A percentile compares a stretch with the other conserved stretches of the same genome.
phyloP scores from a whole-genome alignment of 2,888 invertebrate genomes.

The Luperina testacea region DNA sequence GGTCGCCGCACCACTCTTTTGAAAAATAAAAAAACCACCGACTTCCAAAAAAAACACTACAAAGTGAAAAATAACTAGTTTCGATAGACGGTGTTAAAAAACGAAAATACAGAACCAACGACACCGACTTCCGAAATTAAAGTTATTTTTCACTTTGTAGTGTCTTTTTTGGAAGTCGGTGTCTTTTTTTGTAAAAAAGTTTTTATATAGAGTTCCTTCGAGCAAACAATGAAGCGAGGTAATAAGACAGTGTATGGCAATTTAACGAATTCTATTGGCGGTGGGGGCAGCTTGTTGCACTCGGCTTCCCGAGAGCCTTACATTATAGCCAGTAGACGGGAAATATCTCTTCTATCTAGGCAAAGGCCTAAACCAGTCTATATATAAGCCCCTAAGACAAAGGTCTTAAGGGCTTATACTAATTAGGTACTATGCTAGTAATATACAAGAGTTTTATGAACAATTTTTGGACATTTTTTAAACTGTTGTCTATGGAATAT shows the following conservation, averaged over 20 bases:
- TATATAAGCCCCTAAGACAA: too few relatives aligned
- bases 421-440: background rate
- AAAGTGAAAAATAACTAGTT: too few relatives aligned
- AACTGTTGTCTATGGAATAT: background rate
- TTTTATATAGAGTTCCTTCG: background rate
- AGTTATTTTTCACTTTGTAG: too few relatives aligned
- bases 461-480: background rate
- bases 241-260: background rate
- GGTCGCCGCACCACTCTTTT: too few relatives aligned
- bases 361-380: too few relatives aligned
- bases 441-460: background rate
- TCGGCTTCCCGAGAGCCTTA: background rate
- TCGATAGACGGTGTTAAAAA: too few relatives aligned
- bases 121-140: too few relatives aligned
- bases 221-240: background rate
- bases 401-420: background rate
- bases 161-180: too few relatives aligned
- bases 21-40: too few relatives aligned
- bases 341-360: background rate
- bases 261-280: conserved; percentile 10
- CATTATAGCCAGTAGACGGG: background rate
- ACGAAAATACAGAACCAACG: too few relatives aligned
- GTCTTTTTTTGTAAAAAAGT: too few relatives aligned
- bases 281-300: background rate
- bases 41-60: too few relatives aligned